Evolutionary conservation across 92 coral and sea anemone species (phyloP).

Genomic region (Epizoanthus scotinus): DNA sequence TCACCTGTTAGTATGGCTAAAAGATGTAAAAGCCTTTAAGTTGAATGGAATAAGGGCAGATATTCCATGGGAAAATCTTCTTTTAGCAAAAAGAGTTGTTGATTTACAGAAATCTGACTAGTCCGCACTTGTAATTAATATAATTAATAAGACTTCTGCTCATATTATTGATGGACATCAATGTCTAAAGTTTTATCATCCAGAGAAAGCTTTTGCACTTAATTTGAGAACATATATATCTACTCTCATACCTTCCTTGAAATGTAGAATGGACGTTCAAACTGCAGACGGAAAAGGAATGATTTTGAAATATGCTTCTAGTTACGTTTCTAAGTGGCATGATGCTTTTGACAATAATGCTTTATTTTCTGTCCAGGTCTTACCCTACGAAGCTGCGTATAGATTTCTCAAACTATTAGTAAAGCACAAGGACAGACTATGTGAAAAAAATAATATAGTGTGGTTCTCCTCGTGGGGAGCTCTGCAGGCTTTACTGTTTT

Average conservation of each 20-base stretch:
- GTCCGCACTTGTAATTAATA: too few species aligned
- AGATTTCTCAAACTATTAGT: too few species aligned
- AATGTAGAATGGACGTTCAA: slow-evolving; percentile 59
- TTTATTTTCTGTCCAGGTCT: slow-evolving; percentile 14
- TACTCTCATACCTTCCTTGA: slow-evolving; percentile 36
- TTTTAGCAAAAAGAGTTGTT: too few species aligned
- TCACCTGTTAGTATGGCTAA: slow-evolving; percentile 57
- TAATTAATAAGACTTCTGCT: too few species aligned
- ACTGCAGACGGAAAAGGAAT: slow-evolving; percentile 46
- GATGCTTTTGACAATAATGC: slow-evolving; percentile 34
- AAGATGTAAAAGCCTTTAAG: background rate
- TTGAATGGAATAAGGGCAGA: slow-evolving; percentile 32
- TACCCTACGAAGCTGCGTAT: too few species aligned
- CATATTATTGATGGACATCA: too few species aligned
- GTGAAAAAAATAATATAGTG: too few species aligned
- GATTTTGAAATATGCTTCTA: slow-evolving; percentile 39
- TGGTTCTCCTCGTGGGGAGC: slow-evolving; percentile 41
- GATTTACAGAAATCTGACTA: too few species aligned
- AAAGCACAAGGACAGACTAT: too few species aligned
- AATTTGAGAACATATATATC: slow-evolving; percentile 51
- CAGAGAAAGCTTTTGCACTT: slow-evolving; percentile 38
- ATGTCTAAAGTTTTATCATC: slow-evolving; percentile 28
- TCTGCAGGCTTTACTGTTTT: slow-evolving; percentile 27
- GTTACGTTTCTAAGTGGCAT: slow-evolving; percentile 46
- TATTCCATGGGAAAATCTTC: slow-evolving; percentile 31